Percentiles rank a stretch among this genome's conserved stretches.
Evolutionary conservation across 2,888 invertebrate species (phyloP).

Genomic region (Hydrotaea cyrtoneurina): DNA sequence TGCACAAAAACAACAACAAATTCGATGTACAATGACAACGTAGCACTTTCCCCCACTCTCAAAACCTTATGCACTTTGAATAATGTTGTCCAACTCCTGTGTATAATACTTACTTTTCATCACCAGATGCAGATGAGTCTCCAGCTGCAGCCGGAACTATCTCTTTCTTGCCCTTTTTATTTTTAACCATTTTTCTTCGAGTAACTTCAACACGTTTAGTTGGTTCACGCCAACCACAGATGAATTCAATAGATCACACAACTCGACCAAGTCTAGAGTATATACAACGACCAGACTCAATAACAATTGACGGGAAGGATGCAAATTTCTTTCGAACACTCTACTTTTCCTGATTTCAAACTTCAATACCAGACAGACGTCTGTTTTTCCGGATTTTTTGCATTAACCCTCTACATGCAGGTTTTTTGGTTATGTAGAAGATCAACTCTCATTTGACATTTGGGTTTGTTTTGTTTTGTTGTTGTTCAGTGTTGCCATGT

Average conservation of each 20-base stretch:
- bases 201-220: conserved; percentile 80
- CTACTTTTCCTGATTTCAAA: conserved; percentile 31
- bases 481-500: neutral
- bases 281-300: neutral
- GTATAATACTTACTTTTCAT: conserved; percentile 85
- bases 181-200: conserved; percentile 86
- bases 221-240: conserved; percentile 68
- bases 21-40: conserved; percentile 66
- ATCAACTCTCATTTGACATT: conserved; percentile 56
- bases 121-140: conserved; percentile 84
- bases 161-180: conserved; percentile 91
- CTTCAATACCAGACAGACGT: conserved; percentile 38
- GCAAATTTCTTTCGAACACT: neutral
- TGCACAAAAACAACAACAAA: conserved; percentile 27
- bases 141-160: conserved; percentile 80
- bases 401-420: conserved; percentile 58
- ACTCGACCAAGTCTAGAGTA: conserved; percentile 39
- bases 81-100: too few relatives aligned
- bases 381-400: conserved; percentile 38
- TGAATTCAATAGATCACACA: conserved; percentile 61
- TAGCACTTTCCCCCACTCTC: conserved; percentile 65
- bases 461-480: conserved; percentile 27
- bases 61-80: too few relatives aligned
- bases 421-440: conserved; percentile 65
- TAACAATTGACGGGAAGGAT: conserved; percentile 1